phyloP scores from a whole-genome alignment of 2,113 vertebrate species.

The Sporophila hypoxantha region DNA sequence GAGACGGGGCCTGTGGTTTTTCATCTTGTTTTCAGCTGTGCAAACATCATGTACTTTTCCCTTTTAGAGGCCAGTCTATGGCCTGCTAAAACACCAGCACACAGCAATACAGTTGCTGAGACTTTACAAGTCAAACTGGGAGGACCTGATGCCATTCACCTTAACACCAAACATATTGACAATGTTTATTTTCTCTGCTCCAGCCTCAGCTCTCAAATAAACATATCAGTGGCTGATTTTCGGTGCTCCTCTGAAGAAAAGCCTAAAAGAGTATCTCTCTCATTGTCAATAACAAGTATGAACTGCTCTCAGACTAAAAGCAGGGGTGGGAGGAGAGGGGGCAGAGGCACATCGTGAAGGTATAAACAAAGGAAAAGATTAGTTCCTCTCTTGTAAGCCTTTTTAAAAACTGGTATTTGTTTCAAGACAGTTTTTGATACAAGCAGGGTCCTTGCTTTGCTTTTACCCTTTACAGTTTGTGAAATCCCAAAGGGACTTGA shows the following conservation, averaged over 20 bases:
- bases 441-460: background rate
- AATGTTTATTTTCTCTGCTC: slow-evolving; percentile 76
- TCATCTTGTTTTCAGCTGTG: slow-evolving; percentile 99
- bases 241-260: slow-evolving; percentile 45
- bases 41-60: slow-evolving; percentile 84
- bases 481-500: background rate
- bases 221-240: slow-evolving; percentile 58
- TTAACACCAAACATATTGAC: slow-evolving; percentile 70
- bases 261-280: slow-evolving; percentile 17
- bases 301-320: slow-evolving; percentile 6
- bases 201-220: slow-evolving; percentile 67
- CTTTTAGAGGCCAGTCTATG: slow-evolving; percentile 62
- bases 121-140: slow-evolving; percentile 66
- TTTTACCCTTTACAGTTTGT: background rate
- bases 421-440: background rate
- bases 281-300: slow-evolving; percentile 30
- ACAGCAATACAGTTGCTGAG: slow-evolving; percentile 54
- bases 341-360: background rate
- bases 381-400: background rate
- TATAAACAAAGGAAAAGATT: background rate
- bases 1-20: slow-evolving; percentile 89
- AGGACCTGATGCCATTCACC: slow-evolving; percentile 57
- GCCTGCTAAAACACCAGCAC: slow-evolving; percentile 54
- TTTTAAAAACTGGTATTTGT: background rate
- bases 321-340: no score